Base-by-base conservation (phyloP, 2,113 vertebrate genomes). In the Hippocampus zosterae region DNA sequence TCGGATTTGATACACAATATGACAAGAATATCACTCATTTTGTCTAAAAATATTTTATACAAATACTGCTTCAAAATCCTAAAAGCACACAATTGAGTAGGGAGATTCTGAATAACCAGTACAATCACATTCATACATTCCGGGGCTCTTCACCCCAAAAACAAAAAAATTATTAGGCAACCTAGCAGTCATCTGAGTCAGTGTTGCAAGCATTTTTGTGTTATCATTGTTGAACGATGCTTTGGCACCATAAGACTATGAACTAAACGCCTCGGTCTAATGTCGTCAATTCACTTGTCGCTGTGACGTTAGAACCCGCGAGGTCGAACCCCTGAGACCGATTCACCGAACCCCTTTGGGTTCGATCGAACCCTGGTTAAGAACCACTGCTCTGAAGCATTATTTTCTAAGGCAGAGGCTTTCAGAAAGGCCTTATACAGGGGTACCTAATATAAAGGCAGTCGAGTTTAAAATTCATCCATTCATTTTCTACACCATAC, bases 101-200 rank as follows among this genome's bases (percentile, higher is more conserved):
- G 44, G 11, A 61, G 10, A 42, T 33, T 56, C n/a, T 37, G 16
- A 79, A 33, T 21, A 70, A 67, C 18, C 7, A 65, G 8, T 8
- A 59, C 52, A 55, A 50, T 29, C 40, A 33, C 50, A 63, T 29
- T 74, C 15, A 33, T n/a, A 27, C 29, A 50, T 63, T 42, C 55
- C 10, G 3, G 8, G 23, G 8, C 37, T 13, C 18, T 18, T 50
- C 46, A 50, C 10, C 33, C 33, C 33, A 37, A 37, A 44, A 42
- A 42, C 13, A 48, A 48, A 41, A 33, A 7, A 27, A 5, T 52
- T 53, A 1, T 68, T 27, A 68, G 66, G 50, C 73, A 57, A 63
- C 11, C 29, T 42, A 70, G 71, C 61, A 69, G 19, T 8, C 16
- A 1, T 66, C 12, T 33, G 11, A 37, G 23, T 37, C 16, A 66